Conservation (phyloP, 1,140 invertebrate species). For the Maconellicoccus hirsutus region DNA sequence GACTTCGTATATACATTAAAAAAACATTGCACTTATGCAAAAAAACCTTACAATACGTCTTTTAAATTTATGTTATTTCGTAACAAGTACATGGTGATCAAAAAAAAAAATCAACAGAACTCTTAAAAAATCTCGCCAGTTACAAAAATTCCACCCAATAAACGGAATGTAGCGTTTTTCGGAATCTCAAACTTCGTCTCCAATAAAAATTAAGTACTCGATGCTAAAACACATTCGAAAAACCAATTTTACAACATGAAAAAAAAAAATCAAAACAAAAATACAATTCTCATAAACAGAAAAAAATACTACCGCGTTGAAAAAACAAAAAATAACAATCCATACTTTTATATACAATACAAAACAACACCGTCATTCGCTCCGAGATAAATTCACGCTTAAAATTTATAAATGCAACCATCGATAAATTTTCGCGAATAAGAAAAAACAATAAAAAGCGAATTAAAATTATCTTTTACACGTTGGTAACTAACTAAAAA, state of each 20-base stretch:
- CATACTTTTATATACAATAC: background rate
- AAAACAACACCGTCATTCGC: too few relatives aligned
- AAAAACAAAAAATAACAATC: background rate
- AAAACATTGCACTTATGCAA: background rate
- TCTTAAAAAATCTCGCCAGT: background rate
- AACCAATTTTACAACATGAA: too few relatives aligned
- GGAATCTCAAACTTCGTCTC: background rate
- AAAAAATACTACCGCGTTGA: background rate
- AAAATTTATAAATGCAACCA: background rate
- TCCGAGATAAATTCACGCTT: background rate
- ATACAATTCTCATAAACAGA: background rate
- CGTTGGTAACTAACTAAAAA: constrained; percentile 16
- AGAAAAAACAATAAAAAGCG: background rate
- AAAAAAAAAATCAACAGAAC: background rate
- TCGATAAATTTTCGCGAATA: background rate
- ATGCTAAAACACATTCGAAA: background rate
- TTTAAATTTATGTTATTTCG: background rate
- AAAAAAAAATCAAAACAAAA: too few relatives aligned
- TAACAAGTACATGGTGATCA: background rate
- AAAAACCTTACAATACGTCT: background rate
- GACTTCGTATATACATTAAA: background rate
- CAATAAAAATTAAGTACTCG: constrained; percentile 2
- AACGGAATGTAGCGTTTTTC: too few relatives aligned
- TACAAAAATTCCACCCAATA: too few relatives aligned
- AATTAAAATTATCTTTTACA: background rate